Base-by-base conservation (phyloP, 2,113 vertebrate species). In the Crotophaga sulcirostris region DNA sequence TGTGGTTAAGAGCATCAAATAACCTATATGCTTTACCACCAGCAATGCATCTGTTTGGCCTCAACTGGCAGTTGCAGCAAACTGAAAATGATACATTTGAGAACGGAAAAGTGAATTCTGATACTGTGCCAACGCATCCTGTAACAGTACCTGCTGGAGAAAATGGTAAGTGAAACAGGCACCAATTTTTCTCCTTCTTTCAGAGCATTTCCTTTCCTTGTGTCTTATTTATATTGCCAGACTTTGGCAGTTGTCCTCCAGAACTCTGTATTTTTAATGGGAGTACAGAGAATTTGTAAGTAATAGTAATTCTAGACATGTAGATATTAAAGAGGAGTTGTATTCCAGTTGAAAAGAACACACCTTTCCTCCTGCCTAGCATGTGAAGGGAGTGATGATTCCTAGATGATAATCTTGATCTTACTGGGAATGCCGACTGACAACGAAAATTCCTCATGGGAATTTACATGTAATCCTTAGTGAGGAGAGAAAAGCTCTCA, bases 41-140 rank as follows among this genome's bases (percentile, higher is more conserved):
- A 99, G 99, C 99, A 94, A 99, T 99, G 99, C 99, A 99, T 98
- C 98, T 99, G 34, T 99, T 99, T 97, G 99, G 99, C 98, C 99
- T 99, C 97, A 99, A 99, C 94, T 99, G 99, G 99, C 99, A 99
- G 97, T 98, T 99, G 77, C 99, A 99, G 96, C 99, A 99, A 98
- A 98, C 99, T 92, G 99, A 99, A 97, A 99, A 99, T 95, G 98
- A 99, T 96, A 98, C 99, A 21, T 99, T 99, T 97, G 99, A 99
- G 96, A 99, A 99, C 40, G 99, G 99, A 91, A 98, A 98, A 98
- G 98, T 98, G 96, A 99, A 98, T 98, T 96, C 98, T 23, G 98
- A 98, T 80, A 97, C 98, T 93, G 98, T 99, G 95, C 99, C 98
- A 97, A 98, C 99, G 10, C 98, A 99, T 96, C 96, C 98, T 60